phyloP scores from a whole-genome alignment of 30 jellyfish, hydroid and myxozoan genomes.

The Morbakka virulenta region DNA sequence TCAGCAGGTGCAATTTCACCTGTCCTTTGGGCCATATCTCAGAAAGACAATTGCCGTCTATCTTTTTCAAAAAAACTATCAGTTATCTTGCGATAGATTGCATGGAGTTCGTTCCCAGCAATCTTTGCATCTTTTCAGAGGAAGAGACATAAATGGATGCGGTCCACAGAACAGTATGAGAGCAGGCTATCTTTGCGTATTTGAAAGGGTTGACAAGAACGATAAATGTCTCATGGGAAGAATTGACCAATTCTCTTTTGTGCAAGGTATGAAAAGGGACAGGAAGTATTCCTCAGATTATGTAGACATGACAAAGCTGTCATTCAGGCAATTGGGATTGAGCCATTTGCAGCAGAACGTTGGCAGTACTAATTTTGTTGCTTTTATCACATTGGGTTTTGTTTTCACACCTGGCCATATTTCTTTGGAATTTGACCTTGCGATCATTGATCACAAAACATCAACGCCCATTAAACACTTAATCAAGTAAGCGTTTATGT shows the following conservation, averaged over 20 bases:
- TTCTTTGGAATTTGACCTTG: conserved; percentile 19
- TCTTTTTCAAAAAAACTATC: conserved; percentile 27
- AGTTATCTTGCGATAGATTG: conserved; percentile 15
- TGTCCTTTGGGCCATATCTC: conserved; percentile 12
- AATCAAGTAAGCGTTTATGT: too few species aligned
- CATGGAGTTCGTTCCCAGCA: conserved; percentile 32
- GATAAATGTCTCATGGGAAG: conserved; percentile 30
- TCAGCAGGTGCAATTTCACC: conserved; percentile 1
- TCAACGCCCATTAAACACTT: too few species aligned
- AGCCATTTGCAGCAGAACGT: conserved; percentile 29
- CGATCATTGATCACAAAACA: conserved; percentile 23
- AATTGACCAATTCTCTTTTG: conserved; percentile 32
- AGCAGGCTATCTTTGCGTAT: conserved; percentile 35
- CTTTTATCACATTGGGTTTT: conserved; percentile 5
- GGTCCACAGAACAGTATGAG: conserved; percentile 27
- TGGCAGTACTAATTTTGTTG: neutral
- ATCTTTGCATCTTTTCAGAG: conserved; percentile 29
- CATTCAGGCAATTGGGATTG: conserved; percentile 7
- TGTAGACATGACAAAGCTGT: conserved; percentile 34
- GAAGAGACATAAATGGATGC: neutral
- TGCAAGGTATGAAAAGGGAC: conserved; percentile 19
- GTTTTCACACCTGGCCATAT: conserved; percentile 27
- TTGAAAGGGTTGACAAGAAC: conserved; percentile 13
- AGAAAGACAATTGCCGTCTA: conserved; percentile 31
- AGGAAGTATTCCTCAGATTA: conserved; percentile 16